Base-by-base conservation (phyloP, 2,888 invertebrate genomes). In the Lochmaea capreae region DNA sequence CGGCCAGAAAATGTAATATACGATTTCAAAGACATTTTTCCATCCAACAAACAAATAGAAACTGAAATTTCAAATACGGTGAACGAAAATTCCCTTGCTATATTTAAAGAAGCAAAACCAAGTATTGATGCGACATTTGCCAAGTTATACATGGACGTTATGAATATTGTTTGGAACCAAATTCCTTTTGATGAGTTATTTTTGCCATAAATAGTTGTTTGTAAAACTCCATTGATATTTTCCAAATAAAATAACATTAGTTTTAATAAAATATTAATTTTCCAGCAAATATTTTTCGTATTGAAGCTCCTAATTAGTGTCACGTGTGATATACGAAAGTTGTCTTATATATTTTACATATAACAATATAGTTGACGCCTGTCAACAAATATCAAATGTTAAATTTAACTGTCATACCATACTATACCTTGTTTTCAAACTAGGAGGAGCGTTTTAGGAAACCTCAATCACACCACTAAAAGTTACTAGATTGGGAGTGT, bases 1-100 rank as follows among this genome's bases (percentile, higher is more conserved):
- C 85, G 87, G 5, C 92, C 92, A 0, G 87, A 90, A 78, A 87
- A 87, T 18, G 67, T 83, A 3, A 42, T 75, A 14, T 83, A 78
- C 68, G 67, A 81, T 72, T 84, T 81, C 49, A 75, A 76, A 0
- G 80, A 83, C 68, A 43, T 84, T 2, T 78, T 85, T 16, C 82
- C 82, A 0, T 80, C 81, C n/a, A 83, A 84, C 71, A 76, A 79
- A 58, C 78, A 81, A 72, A 76, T 84, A n/a, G 80, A 81, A 33
- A 66, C 73, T 0, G 81, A 82, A 62, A 74, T 84, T 2, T 6
- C 70, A 10, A 81, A 82, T 70, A 81, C 82, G 0, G 33, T 84
- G 0, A 81, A 83, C 58, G 83, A 84, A 63, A 84, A 85, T 71
- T 54, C 78, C 0, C 26, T 79, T 22, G 62, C 74, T n/a, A 74